Conservation (phyloP, 1,140 invertebrate species). For the Meloidogyne floridensis region DNA sequence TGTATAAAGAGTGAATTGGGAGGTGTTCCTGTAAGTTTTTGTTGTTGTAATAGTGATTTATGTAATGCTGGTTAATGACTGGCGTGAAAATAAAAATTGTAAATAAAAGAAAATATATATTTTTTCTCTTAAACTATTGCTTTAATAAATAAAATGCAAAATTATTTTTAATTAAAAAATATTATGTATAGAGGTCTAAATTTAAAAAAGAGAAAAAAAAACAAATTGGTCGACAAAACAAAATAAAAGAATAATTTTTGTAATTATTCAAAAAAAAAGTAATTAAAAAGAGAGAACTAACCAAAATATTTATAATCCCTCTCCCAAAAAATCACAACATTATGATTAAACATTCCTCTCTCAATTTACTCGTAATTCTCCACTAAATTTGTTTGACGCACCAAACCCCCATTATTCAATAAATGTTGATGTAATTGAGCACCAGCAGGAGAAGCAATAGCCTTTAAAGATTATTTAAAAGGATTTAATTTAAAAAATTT, state of each 20-base stretch:
- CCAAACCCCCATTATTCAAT: slow-evolving; percentile 1
- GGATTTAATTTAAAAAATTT: not conserved
- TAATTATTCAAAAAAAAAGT: not conserved
- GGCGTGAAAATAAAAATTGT: no score
- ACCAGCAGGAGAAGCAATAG: not conserved
- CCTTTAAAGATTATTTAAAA: not conserved
- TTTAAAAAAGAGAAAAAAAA: not conserved
- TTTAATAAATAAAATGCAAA: not conserved
- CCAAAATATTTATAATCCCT: not conserved
- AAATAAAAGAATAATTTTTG: not conserved
- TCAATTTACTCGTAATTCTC: not conserved
- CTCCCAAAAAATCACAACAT: not conserved
- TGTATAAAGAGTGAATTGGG: slow-evolving; percentile 26
- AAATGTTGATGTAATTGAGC: slow-evolving; percentile 6
- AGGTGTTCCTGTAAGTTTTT: slow-evolving; percentile 43
- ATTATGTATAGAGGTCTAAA: not conserved
- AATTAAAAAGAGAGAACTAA: not conserved
- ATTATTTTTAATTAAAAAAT: not conserved
- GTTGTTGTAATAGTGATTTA: slow-evolving; percentile 38
- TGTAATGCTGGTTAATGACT: slow-evolving; percentile 32
- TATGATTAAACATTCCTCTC: not conserved
- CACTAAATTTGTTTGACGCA: not conserved
- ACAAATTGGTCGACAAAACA: not conserved
- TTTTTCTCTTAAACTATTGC: no score
- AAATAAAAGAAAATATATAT: no score